A percentile compares a stretch with the other conserved stretches of the same genome.
phyloP scores from a whole-genome alignment of 2,113 vertebrate species.

The Gracilinanus agilis region DNA sequence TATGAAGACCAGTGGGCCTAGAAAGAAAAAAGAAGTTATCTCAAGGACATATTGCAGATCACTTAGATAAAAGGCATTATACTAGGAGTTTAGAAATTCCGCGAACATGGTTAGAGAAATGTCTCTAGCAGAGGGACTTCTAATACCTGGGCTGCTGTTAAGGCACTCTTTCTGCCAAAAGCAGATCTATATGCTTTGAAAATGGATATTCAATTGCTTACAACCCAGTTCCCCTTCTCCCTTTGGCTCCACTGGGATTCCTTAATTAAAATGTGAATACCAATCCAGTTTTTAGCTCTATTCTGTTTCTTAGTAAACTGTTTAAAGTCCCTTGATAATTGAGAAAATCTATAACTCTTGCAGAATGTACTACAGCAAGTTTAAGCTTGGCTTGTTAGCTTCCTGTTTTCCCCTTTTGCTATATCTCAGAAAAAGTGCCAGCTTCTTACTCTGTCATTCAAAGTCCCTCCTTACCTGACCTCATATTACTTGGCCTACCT shows the following conservation, averaged over 20 bases:
- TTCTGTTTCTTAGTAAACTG: neutral
- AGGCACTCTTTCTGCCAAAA: neutral
- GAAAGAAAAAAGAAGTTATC: neutral
- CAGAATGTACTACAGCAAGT: neutral
- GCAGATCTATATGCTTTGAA: neutral
- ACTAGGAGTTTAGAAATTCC: neutral
- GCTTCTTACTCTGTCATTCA: neutral
- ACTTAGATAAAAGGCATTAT: neutral
- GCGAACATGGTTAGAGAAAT: neutral
- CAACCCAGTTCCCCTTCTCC: neutral
- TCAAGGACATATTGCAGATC: neutral
- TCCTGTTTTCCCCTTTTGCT: neutral
- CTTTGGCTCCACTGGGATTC: neutral
- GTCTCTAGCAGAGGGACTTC: neutral
- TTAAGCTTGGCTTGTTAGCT: neutral
- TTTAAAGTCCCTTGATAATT: neutral
- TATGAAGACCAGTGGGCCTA: neutral
- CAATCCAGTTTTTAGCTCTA: neutral
- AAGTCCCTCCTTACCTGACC: neutral
- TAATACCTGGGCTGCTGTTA: neutral
- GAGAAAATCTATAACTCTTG: neutral
- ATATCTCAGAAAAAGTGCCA: neutral
- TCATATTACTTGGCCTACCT: neutral
- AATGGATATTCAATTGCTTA: neutral
- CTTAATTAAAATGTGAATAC: neutral